Base-by-base conservation (phyloP, 2,113 vertebrate genomes). In the Tangachromis dhanisi region DNA sequence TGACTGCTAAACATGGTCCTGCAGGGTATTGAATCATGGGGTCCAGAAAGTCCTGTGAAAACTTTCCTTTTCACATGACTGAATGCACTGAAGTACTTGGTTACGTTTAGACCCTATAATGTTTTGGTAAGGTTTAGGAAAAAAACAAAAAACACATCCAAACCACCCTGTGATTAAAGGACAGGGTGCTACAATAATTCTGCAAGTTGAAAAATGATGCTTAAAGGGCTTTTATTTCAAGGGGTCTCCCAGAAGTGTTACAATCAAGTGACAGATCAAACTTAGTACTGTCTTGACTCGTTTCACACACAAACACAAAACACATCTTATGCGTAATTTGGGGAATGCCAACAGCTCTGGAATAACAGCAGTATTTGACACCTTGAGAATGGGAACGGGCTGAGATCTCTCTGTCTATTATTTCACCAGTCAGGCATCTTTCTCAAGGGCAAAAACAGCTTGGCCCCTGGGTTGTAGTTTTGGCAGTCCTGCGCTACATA, bases 401-500 rank as follows among this genome's bases (percentile, higher is more conserved):
- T 55, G 76, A 59, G 9, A 78, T 89, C 63, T 73, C 51, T 82
- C 80, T 13, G 17, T 90, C 59, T 66, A 42, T 85, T 21, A 83
- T 80, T 83, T 81, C 85, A 85, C 26, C 45, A n/a, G 6, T 40
- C 33, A 78, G 47, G 66, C 80, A 80, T 83, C 9, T 89, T 53
- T 59, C 82, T 91, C 87, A 91, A 91, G 92, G 87, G 35, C 79
- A 54, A 87, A 89, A 63, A 84, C 83, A 53, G 73, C 81, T 24
- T 71, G 40, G 83, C 78, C 57, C 38, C 16, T 45, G 53, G 24
- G 80, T 38, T 86, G 35, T 45, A 54, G 55, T 54, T 57, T 63
- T 79, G 76, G 51, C 76, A 76, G 51, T 84, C 29, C n/a, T n/a
- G 82, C 24, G 81, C 82, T 90, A 29, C 82, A 89, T 85, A 17